These are phyloP conservation scores for Palloptera scutellata DNA, from an alignment of 2,888 invertebrate species.

Conservation along the genomic window DNA sequence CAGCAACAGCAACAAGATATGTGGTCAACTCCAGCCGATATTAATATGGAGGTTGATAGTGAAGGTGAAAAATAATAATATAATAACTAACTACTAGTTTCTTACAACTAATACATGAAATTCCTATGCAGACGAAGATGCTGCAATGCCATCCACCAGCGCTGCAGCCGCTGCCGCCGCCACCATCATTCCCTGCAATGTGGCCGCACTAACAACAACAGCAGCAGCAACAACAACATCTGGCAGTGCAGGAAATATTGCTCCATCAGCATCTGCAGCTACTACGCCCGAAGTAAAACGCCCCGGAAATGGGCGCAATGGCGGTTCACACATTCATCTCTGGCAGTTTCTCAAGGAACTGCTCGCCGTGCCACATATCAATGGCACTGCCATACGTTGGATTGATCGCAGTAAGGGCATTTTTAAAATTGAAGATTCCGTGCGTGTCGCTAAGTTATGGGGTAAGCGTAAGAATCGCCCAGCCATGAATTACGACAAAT, in stretches of 20 bases:
- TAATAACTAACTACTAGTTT: neutral
- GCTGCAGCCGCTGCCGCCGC: constrained; percentile 10
- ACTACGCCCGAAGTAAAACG: constrained; percentile 42
- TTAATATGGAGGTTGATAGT: constrained; percentile 36
- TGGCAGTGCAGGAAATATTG: constrained; percentile 27
- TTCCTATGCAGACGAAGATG: constrained; percentile 35
- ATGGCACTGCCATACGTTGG: constrained; percentile 97
- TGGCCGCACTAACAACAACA: constrained; percentile 24
- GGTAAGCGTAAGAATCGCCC: constrained; percentile 97
- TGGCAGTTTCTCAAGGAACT: constrained; percentile 99
- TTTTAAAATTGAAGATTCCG: constrained; percentile 99
- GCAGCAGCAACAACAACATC: constrained; percentile 17
- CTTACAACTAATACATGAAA: too few species aligned
- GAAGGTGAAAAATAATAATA: constrained; percentile 23
- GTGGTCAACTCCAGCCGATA: constrained; percentile 11
- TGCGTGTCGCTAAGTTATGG: constrained; percentile 96
- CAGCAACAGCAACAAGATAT: constrained; percentile 12
- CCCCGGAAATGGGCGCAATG: constrained; percentile 32
- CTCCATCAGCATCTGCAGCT: constrained; percentile 51
- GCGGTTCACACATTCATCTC: constrained; percentile 91
- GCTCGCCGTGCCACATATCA: constrained; percentile 84
- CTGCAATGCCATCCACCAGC: constrained; percentile 31
- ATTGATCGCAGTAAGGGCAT: constrained; percentile 92
- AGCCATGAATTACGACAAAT: constrained; percentile 99
- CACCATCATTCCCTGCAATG: constrained; percentile 6